Base-by-base conservation (phyloP, 2,888 invertebrate species). In the Philonicus albiceps region DNA sequence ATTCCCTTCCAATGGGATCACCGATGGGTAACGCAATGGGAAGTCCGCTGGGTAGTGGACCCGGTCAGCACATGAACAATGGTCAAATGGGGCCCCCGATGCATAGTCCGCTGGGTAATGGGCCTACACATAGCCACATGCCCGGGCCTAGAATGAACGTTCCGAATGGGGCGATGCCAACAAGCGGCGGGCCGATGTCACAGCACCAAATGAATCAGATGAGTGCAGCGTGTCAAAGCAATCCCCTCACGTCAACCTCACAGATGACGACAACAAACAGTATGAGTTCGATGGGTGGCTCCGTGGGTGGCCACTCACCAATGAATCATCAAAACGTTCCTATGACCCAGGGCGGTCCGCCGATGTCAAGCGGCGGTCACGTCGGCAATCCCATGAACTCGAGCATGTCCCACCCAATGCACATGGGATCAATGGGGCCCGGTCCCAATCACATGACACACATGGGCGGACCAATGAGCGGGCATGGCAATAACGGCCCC, bases 71-170 rank as follows among this genome's bases (percentile, higher is more conserved):
- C 87, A 95, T 95, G 94, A 95, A 94, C 90, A 95, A 95, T 89
- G 95, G 95, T 90, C 95, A 95, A 86, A 96, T 95, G 95, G 95
- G 94, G 85, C 96, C 96, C 85, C 96, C 95, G 11, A 95, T 96
- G 94, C 96, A 95, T 89, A 96, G 95, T 92, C 95, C 95, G 75
- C 91, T 95, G 87, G 95, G 95, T 16, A 94, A 94, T 89, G 94
- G 95, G 85, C 94, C 95, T 0, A 94, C 94, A 88, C 92, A 91
- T 86, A 91, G 90, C 88, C 89, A 89, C 75, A 94, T 94, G 93
- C 88, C 87, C 19, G 88, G 88, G 30, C 88, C 89, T 55, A 88
- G 89, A 72, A 89, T 89, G 94, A 94, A 90, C 93, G 93, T 92
- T 93, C 94, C 88, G 93, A 94, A 93, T 92, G 94, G 90, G 93